These are phyloP conservation scores for Trichopria drosophilae DNA, from an alignment of 2,888 invertebrate species.

Conservation along the genomic window DNA sequence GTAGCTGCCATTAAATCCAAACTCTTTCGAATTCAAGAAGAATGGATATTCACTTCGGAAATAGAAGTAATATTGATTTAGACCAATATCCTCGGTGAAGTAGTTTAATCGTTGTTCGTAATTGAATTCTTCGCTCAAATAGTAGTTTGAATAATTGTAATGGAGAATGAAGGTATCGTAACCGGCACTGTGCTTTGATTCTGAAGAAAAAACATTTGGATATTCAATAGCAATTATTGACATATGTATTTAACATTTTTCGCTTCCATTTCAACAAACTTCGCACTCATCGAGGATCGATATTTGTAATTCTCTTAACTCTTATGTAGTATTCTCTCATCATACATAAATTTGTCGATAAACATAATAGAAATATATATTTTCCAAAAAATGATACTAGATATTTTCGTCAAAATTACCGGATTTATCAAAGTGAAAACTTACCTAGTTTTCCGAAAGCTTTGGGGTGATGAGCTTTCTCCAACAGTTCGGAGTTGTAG, in stretches of 20 bases:
- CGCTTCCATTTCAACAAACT: too few relatives aligned
- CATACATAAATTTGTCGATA: too few relatives aligned
- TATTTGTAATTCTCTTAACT: too few relatives aligned
- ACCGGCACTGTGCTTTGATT: slow-evolving; percentile 49
- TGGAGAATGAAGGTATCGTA: slow-evolving; percentile 61
- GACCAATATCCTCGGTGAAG: slow-evolving; percentile 72
- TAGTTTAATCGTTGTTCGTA: slow-evolving; percentile 67
- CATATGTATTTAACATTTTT: too few relatives aligned
- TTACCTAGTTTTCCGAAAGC: slow-evolving; percentile 50
- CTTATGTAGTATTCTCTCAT: too few relatives aligned
- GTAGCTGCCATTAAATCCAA: slow-evolving; percentile 47
- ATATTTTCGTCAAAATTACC: too few relatives aligned
- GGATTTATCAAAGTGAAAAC: slow-evolving; percentile 9
- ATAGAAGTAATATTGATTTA: slow-evolving; percentile 70
- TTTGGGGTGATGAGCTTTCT: slow-evolving; percentile 57
- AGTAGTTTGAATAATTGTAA: slow-evolving; percentile 65
- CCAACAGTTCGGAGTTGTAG: slow-evolving; percentile 65
- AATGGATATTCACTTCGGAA: slow-evolving; percentile 67
- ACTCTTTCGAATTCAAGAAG: slow-evolving; percentile 65
- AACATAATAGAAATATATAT: too few relatives aligned
- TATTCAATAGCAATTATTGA: not conserved
- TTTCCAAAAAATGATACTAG: too few relatives aligned
- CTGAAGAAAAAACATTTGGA: slow-evolving; percentile 18
- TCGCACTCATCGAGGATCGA: too few relatives aligned
- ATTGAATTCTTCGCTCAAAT: slow-evolving; percentile 60